Base-by-base conservation (phyloP, 2,888 invertebrate genomes). In the Acrocyrtus sp. region DNA sequence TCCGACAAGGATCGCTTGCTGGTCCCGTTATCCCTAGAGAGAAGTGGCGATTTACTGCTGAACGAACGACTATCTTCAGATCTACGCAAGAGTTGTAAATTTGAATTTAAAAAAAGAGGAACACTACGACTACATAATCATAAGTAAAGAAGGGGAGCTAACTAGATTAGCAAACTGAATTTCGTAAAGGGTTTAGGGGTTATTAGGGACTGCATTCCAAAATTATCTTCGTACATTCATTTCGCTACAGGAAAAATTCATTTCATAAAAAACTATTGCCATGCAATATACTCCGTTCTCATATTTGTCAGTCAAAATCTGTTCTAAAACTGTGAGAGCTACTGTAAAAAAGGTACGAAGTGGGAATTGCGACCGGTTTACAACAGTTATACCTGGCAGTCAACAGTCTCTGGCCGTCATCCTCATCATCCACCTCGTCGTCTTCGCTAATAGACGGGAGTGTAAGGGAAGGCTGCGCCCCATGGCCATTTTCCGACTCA, bases 361-460 rank as follows among this genome's bases (percentile, higher is more conserved):
- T n/a, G n/a, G n/a, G n/a, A n/a, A n/a, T n/a, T n/a, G n/a, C n/a
- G n/a, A n/a, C n/a, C n/a, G n/a, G n/a, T n/a, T n/a, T n/a, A n/a
- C n/a, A n/a, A n/a, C n/a, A n/a, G n/a, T 27, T 54, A 51, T 75
- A 80, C 81, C 81, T 78, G 5, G 81, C 77, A 29, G 76, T 78
- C 1, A 79, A 61, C 22, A 81, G 72, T 41, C 78, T 61, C 29
- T 77, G 78, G 8, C 67, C 87, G 29, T 90, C 90, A 69, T 94
- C 94, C 39, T 92, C 92, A 26, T 90, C 91, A 24, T 87, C 85
- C 82, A 94, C 94, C 84, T 95, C 96, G 83, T 96, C 96, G 81
- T 96, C 96, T 85, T 97, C 96, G 72, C 95, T 95, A 83, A 97
- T 97, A 41, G 96, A 96, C 2, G 96, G 96, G 50, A 95, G 85